phyloP scores from a whole-genome alignment of 2,888 invertebrate genomes.

The Boloria selene region DNA sequence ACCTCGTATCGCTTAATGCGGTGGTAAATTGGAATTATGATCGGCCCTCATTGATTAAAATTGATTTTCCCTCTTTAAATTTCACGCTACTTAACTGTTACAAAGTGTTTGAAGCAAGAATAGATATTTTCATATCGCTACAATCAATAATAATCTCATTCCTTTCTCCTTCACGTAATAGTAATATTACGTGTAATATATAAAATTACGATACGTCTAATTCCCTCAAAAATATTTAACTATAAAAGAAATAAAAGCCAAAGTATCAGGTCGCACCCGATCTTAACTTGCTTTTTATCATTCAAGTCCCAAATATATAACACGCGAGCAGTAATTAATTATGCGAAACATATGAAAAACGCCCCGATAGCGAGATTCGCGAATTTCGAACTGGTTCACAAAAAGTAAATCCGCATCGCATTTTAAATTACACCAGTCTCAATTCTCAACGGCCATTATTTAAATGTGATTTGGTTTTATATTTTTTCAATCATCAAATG shows the following conservation, averaged over 20 bases:
- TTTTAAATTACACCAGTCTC: conserved; percentile 32
- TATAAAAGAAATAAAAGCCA: not conserved
- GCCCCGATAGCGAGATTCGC: conserved; percentile 17
- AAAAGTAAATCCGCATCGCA: conserved; percentile 28
- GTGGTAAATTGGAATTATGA: conserved; percentile 21
- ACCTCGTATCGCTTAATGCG: conserved; percentile 15
- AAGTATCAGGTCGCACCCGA: not conserved
- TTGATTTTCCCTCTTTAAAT: conserved; percentile 21
- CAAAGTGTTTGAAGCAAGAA: conserved; percentile 11
- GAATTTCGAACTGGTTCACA: conserved; percentile 23
- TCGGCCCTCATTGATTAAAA: conserved; percentile 17
- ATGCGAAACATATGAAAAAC: conserved; percentile 23
- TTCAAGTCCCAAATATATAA: conserved; percentile 15
- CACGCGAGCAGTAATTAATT: conserved; percentile 27
- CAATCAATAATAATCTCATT: too few relatives aligned
- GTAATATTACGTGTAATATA: too few relatives aligned
- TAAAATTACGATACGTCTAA: too few relatives aligned
- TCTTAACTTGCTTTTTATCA: conserved; percentile 9
- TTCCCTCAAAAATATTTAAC: not conserved
- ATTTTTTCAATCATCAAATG: conserved; percentile 13
- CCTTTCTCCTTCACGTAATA: too few relatives aligned
- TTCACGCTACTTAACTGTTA: conserved; percentile 18
- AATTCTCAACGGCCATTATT: conserved; percentile 34
- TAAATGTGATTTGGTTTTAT: conserved; percentile 28
- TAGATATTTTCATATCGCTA: not conserved